phyloP scores from a whole-genome alignment of 30 jellyfish, hydroid and myxozoan genomes.

The Turritopsis rubra region DNA sequence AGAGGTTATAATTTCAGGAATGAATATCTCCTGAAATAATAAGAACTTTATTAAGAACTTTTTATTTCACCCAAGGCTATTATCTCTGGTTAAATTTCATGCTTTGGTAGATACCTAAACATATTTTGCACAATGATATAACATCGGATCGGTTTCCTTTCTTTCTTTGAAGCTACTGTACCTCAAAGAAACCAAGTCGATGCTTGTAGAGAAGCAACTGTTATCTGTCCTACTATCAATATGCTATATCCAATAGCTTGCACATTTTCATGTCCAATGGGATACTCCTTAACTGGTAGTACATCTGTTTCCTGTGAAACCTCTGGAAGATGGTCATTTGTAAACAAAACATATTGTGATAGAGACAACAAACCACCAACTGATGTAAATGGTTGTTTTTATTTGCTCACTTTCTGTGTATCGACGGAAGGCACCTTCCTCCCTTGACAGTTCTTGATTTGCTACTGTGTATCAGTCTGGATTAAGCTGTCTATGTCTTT shows the following conservation, averaged over 20 bases:
- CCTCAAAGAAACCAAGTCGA: conserved; percentile 18
- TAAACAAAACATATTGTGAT: conserved; percentile 44
- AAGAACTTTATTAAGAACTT: too few species aligned
- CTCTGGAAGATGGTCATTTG: conserved; percentile 67
- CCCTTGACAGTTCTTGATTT: too few species aligned
- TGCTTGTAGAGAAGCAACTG: conserved; percentile 56
- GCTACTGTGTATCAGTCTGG: not conserved
- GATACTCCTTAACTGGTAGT: conserved; percentile 52
- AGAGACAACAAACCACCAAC: conserved; percentile 79
- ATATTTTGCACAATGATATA: not conserved
- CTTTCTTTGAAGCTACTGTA: not conserved
- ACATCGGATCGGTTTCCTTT: not conserved
- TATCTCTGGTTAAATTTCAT: too few species aligned
- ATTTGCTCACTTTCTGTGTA: too few species aligned
- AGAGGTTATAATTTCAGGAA: too few species aligned
- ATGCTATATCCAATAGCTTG: conserved; percentile 51
- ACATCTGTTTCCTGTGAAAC: conserved; percentile 59
- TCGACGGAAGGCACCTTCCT: too few species aligned
- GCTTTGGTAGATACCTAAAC: too few species aligned
- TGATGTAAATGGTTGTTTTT: conserved; percentile 36
- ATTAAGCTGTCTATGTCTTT: not conserved
- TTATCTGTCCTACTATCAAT: conserved; percentile 46
- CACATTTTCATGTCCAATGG: conserved; percentile 52
- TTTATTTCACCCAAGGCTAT: too few species aligned
- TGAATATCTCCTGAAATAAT: too few species aligned